These are phyloP conservation scores for Coracopsis vasa DNA, from an alignment of 2,113 vertebrate species.

Conservation along the genomic window DNA sequence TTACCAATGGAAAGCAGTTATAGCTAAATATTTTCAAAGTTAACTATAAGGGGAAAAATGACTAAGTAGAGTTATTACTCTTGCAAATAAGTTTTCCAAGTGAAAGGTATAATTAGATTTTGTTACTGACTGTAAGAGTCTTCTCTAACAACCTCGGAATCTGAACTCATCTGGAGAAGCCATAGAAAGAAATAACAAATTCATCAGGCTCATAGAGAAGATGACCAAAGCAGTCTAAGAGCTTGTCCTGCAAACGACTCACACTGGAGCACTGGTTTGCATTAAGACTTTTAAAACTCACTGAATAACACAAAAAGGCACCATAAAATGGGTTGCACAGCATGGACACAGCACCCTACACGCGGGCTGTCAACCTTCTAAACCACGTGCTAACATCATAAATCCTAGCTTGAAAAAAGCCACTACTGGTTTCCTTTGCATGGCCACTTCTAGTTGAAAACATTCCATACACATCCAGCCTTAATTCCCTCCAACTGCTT, in stretches of 20 bases:
- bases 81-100: neutral
- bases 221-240: neutral
- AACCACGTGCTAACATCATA: neutral
- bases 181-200: neutral
- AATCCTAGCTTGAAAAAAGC: neutral
- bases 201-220: neutral
- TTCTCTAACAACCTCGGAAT: neutral
- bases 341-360: neutral
- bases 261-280: neutral
- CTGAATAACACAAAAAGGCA: neutral
- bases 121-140: neutral
- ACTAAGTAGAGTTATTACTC: neutral
- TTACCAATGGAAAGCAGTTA: neutral
- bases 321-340: neutral
- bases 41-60: neutral
- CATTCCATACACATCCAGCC: neutral
- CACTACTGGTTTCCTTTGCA: neutral
- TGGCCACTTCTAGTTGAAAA: neutral
- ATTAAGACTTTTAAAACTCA: neutral
- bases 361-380: accelerated
- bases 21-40: neutral
- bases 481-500: neutral
- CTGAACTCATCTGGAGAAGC: neutral
- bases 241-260: neutral
- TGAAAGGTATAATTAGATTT: neutral